Base-by-base conservation (phyloP, 2,113 vertebrate species). In the Scalopus aquaticus region DNA sequence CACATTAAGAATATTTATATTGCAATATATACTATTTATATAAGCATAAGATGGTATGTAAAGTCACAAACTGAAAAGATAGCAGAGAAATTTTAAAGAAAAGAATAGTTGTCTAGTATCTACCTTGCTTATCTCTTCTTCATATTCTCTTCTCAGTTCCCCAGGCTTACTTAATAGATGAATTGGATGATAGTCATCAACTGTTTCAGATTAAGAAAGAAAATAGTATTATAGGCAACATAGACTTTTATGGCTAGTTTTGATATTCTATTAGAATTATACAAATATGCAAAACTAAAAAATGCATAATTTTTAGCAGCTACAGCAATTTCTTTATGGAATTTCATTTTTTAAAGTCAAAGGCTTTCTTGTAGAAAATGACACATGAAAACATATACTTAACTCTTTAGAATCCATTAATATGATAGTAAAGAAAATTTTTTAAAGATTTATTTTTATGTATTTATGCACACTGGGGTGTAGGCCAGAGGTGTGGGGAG, bases 51-150 rank as follows among this genome's bases (percentile, higher is more conserved):
- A 56, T 28, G 87, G 5, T 49, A 88, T 65, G 16, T 78, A 91
- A 95, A 96, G 79, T 39, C 65, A 70, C 24, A 88, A 83, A 78
- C 9, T 62, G 42, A 93, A 88, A 96, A 86, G 4, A 91, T 0
- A 70, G 35, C 78, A 95, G 4, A 91, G 28, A 87, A 62, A 51
- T 76, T 72, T 91, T 35, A 9, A 9, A 37, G 28, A 84, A 42
- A 15, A 51, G 7, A 44, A 2, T 26, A 79, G 44, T 20, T 51
- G 84, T 26, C 79, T 44, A 67, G 6, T 42, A 95, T 96, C 89
- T 96, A 98, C 98, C 98, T 98, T 99, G 81, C 97, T 98, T 95
- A 98, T 98, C 67, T 99, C 98, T 65, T 98, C 98, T 96, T 99
- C 98, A 39, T 98, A 99, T 79, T 99, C 98, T 96, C 98, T 96